These are phyloP conservation scores for Merodon equestris DNA, from an alignment of 2,888 invertebrate species.

Conservation along the genomic window DNA sequence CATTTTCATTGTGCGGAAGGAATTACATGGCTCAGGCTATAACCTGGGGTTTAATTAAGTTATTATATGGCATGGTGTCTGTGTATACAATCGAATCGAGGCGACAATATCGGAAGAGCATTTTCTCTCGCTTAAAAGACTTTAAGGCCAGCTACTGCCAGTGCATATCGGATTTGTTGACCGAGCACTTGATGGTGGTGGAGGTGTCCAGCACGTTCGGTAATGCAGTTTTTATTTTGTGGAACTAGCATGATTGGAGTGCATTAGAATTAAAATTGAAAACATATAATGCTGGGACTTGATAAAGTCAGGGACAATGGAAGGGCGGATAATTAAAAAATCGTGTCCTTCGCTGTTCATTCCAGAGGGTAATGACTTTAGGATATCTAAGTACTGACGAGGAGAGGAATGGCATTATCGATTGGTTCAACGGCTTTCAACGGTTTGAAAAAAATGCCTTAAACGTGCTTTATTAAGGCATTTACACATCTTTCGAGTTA, in stretches of 20 bases:
- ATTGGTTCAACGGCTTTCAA: too few relatives aligned
- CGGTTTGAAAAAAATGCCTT: too few relatives aligned
- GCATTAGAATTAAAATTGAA: constrained; percentile 40
- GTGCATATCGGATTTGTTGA: constrained; percentile 44
- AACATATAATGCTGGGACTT: constrained; percentile 7
- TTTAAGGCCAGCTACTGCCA: constrained; percentile 58
- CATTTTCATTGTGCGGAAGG: constrained; percentile 61
- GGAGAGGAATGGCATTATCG: too few relatives aligned
- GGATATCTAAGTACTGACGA: too few relatives aligned
- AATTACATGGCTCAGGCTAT: constrained; percentile 63
- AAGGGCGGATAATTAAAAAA: constrained; percentile 49
- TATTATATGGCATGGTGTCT: constrained; percentile 48
- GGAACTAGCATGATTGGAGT: constrained; percentile 40
- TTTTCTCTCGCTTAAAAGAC: constrained; percentile 60
- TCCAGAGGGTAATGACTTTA: too few relatives aligned
- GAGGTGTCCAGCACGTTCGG: constrained; percentile 11
- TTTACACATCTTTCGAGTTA: too few relatives aligned
- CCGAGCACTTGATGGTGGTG: constrained; percentile 27
- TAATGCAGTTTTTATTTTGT: constrained; percentile 49
- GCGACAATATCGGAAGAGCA: constrained; percentile 59
- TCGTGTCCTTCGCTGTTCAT: not conserved
- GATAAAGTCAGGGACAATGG: too few relatives aligned
- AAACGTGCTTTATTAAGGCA: too few relatives aligned
- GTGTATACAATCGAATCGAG: not conserved
- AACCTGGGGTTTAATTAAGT: constrained; percentile 68